A percentile compares a stretch with the other conserved stretches of the same genome.
Evolutionary conservation across 2,113 vertebrate genomes (phyloP).

Genomic region (Megalops atlanticus): DNA sequence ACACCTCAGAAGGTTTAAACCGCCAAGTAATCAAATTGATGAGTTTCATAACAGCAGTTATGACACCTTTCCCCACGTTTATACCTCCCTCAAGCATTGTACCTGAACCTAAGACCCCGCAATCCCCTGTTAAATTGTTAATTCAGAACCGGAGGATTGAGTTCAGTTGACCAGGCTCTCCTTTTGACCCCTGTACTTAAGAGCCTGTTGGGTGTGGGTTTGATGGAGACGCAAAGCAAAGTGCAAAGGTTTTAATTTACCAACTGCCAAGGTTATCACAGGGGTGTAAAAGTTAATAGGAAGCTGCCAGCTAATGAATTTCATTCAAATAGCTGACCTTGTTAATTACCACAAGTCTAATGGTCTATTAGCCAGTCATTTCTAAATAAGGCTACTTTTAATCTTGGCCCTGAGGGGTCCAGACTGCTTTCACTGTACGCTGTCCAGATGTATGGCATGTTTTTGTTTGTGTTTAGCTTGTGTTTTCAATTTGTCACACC

Average conservation of each 20-base stretch:
- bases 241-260: conserved; percentile 31
- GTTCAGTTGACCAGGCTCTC: conserved; percentile 17
- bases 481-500: not conserved
- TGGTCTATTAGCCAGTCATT: conserved; percentile 42
- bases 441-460: not conserved
- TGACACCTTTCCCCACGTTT: not conserved
- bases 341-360: conserved; percentile 44
- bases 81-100: not conserved
- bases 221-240: conserved; percentile 5
- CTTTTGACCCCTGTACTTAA: conserved; percentile 15
- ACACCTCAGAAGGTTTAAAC: conserved; percentile 13
- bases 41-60: conserved; percentile 22
- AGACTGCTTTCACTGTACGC: not conserved
- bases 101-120: conserved; percentile 3
- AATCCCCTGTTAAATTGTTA: conserved; percentile 13
- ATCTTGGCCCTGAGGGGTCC: not conserved
- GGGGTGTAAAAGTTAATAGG: conserved; percentile 36
- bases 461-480: not conserved
- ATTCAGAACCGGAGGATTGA: conserved; percentile 11
- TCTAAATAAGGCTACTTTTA: conserved; percentile 12
- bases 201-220: conserved; percentile 3
- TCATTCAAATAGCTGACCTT: conserved; percentile 44
- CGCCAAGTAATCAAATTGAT: conserved; percentile 10
- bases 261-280: conserved; percentile 23
- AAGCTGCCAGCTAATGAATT: conserved; percentile 43